A percentile compares a stretch with the other conserved stretches of the same genome.
These are phyloP conservation scores for Papilio glaucus DNA, from an alignment of 1,140 invertebrate species.

Conservation along the genomic window DNA sequence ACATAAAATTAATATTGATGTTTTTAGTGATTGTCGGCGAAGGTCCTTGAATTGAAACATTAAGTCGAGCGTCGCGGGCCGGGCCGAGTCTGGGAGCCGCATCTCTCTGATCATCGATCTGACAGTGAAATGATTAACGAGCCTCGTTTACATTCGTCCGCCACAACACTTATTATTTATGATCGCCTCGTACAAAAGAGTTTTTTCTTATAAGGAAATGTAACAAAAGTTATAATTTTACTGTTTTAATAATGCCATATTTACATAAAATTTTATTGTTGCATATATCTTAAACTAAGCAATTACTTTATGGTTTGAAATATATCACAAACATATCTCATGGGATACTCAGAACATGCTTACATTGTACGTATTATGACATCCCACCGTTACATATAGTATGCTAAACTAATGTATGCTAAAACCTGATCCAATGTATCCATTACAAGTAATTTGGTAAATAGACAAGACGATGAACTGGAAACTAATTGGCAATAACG, in stretches of 20 bases:
- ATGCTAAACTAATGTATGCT: too few species aligned
- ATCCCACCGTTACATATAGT: too few species aligned
- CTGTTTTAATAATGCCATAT: too few species aligned
- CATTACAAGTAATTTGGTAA: not conserved
- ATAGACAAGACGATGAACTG: not conserved
- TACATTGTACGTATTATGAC: too few species aligned
- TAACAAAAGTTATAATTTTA: not conserved
- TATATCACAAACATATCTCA: too few species aligned
- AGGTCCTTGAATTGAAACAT: constrained; percentile 34
- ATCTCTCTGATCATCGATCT: constrained; percentile 26
- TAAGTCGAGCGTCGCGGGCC: constrained; percentile 22
- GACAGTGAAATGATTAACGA: constrained; percentile 33
- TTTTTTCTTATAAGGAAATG: constrained; percentile 9
- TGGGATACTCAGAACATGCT: too few species aligned
- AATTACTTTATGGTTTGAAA: too few species aligned
- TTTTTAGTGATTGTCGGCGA: constrained; percentile 19
- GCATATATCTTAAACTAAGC: too few species aligned
- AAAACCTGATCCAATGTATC: too few species aligned
- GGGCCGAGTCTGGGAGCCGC: constrained; percentile 12
- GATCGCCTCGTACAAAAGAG: not conserved
- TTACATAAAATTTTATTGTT: too few species aligned
- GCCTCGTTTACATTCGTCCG: constrained; percentile 24
- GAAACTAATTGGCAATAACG: constrained; percentile 10
- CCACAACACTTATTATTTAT: constrained; percentile 21
- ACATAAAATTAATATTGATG: constrained; percentile 24